phyloP scores from a whole-genome alignment of 2,113 vertebrate species.

The Eonycteris spelaea region DNA sequence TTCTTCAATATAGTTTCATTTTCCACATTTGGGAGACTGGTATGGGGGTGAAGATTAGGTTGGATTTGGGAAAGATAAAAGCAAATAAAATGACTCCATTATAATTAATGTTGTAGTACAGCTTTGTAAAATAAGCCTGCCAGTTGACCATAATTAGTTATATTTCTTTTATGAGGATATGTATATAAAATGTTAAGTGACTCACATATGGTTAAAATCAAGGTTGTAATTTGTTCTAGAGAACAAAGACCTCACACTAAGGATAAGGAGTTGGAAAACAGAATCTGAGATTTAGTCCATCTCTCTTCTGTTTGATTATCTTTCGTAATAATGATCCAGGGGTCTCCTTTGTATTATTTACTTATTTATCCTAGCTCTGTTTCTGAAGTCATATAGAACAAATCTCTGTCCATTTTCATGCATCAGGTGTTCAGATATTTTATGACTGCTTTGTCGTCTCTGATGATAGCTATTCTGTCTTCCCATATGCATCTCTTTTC shows the following conservation, averaged over 20 bases:
- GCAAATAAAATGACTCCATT: not conserved
- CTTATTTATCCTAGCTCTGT: not conserved
- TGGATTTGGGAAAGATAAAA: slow-evolving; percentile 41
- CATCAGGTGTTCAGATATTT: not conserved
- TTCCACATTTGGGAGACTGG: not conserved
- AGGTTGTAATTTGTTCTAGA: slow-evolving; percentile 19
- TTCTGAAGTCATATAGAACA: not conserved
- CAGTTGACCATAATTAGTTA: not conserved
- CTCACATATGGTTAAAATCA: slow-evolving; percentile 25
- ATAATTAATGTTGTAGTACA: not conserved
- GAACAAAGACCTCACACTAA: not conserved
- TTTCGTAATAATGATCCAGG: not conserved
- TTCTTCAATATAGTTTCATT: slow-evolving; percentile 10
- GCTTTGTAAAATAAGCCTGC: slow-evolving; percentile 36
- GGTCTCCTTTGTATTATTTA: not conserved
- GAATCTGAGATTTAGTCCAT: not conserved
- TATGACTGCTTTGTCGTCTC: not conserved
- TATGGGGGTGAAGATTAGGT: not conserved
- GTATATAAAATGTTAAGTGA: slow-evolving; percentile 45
- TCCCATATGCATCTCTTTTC: not conserved
- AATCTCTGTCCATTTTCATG: not conserved
- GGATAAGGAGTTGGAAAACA: not conserved
- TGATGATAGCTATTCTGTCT: not conserved
- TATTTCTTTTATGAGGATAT: slow-evolving; percentile 46
- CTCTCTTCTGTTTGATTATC: not conserved